A percentile compares a stretch with the other conserved stretches of the same genome.
These are phyloP conservation scores for Apoda limacodes DNA, from an alignment of 2,888 invertebrate genomes.

Conservation along the genomic window DNA sequence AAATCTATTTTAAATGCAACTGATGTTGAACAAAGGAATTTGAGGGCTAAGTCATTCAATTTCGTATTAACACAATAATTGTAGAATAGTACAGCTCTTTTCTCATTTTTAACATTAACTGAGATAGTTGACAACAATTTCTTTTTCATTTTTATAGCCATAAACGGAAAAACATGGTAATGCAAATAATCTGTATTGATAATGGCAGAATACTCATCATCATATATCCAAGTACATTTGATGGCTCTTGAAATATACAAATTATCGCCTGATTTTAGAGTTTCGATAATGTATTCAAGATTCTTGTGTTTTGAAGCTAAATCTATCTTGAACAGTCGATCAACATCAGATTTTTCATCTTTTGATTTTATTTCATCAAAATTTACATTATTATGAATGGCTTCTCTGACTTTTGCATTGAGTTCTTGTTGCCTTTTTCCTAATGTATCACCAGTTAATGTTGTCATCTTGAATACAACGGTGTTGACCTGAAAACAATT, in stretches of 20 bases:
- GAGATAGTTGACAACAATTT: no score
- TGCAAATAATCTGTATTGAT: slow-evolving; percentile 41
- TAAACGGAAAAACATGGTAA: slow-evolving; percentile 32
- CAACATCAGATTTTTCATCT: slow-evolving; percentile 33
- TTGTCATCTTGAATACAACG: no score
- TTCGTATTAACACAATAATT: background rate
- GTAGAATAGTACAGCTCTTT: background rate
- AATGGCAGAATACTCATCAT: slow-evolving; percentile 25
- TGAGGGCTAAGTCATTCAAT: background rate
- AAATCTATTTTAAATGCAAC: slow-evolving; percentile 31
- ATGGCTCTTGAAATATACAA: slow-evolving; percentile 43
- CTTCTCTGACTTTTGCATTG: no score
- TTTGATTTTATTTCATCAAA: no score
- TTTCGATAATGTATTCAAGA: slow-evolving; percentile 34
- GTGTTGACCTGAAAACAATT: no score
- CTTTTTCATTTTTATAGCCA: slow-evolving; percentile 36
- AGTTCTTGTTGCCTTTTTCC: no score
- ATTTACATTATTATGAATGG: no score
- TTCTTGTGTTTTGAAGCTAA: slow-evolving; percentile 34
- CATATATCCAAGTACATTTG: slow-evolving; percentile 37
- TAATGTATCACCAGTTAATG: no score
- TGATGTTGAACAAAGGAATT: slow-evolving; percentile 20
- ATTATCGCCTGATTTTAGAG: slow-evolving; percentile 40
- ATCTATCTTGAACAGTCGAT: slow-evolving; percentile 43
- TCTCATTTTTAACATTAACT: no score